phyloP scores from a whole-genome alignment of 2,113 vertebrate species.

The Vombatus ursinus region DNA sequence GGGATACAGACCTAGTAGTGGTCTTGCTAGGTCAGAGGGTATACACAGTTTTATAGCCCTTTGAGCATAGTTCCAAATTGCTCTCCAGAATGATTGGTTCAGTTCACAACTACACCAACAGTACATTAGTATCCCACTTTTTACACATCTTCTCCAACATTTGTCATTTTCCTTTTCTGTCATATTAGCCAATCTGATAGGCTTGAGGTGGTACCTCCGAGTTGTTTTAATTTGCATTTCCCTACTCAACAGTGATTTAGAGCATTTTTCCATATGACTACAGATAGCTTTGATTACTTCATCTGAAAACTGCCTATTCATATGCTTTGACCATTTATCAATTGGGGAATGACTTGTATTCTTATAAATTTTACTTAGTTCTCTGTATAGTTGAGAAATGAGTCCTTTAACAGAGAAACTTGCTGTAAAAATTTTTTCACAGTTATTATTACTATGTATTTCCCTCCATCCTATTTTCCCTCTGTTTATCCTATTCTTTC shows the following conservation, averaged over 20 bases:
- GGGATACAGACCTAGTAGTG: background rate
- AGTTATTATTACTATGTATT: background rate
- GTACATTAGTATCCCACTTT: background rate
- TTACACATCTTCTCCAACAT: background rate
- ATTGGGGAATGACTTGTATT: background rate
- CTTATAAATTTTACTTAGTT: background rate
- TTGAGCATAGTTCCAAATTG: background rate
- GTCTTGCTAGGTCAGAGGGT: background rate
- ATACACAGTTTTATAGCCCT: background rate
- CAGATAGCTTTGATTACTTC: background rate
- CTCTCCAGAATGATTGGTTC: background rate
- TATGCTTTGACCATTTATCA: background rate
- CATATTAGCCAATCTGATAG: background rate
- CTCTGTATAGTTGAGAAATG: background rate
- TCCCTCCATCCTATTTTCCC: background rate
- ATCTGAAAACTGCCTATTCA: background rate
- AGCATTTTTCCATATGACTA: background rate
- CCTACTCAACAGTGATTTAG: background rate
- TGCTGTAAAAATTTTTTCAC: background rate
- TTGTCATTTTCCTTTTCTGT: background rate
- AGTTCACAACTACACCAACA: background rate
- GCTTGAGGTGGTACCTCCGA: background rate
- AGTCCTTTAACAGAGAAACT: background rate
- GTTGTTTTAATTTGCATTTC: background rate
- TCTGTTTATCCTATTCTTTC: too few relatives aligned